Percentiles rank a stretch among this genome's conserved stretches.
phyloP scores from a whole-genome alignment of 2,797 vertebrate genomes.

The Cichlasoma orientale region DNA sequence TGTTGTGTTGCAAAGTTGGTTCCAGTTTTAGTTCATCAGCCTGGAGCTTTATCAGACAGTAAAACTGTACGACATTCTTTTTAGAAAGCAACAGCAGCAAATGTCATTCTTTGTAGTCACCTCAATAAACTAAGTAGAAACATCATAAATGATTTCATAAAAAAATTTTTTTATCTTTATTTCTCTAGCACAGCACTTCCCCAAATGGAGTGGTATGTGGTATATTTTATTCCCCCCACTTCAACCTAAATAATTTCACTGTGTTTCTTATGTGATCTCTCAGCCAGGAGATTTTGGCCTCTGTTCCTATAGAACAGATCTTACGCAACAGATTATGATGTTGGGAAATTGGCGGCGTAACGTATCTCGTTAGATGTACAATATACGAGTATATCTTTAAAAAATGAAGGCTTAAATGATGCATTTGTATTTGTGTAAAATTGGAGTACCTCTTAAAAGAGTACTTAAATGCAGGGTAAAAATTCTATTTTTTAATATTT shows the following conservation, averaged over 20 bases:
- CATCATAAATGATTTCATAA: not conserved
- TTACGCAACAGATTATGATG: not conserved
- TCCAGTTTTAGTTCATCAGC: too few relatives aligned
- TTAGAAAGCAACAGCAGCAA: not conserved
- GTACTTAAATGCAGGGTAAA: not conserved
- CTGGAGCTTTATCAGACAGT: not conserved
- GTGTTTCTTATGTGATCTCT: too few relatives aligned
- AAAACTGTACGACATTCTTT: not conserved
- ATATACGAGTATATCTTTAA: not conserved
- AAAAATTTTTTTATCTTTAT: not conserved
- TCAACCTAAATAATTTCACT: not conserved
- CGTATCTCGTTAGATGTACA: not conserved
- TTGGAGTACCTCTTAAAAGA: conserved; percentile 13
- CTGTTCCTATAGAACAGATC: not conserved
- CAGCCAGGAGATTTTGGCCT: not conserved
- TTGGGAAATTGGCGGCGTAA: not conserved
- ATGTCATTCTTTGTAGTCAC: not conserved
- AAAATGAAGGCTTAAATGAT: not conserved
- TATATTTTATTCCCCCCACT: not conserved
- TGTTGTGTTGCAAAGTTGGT: not conserved
- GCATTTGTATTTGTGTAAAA: not conserved
- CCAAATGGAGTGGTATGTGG: not conserved
- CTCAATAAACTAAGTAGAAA: not conserved
- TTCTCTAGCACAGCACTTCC: not conserved
- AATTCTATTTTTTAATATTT: conserved; percentile 26